phyloP scores from a whole-genome alignment of 2,797 vertebrate species.

The Siniperca undulata region DNA sequence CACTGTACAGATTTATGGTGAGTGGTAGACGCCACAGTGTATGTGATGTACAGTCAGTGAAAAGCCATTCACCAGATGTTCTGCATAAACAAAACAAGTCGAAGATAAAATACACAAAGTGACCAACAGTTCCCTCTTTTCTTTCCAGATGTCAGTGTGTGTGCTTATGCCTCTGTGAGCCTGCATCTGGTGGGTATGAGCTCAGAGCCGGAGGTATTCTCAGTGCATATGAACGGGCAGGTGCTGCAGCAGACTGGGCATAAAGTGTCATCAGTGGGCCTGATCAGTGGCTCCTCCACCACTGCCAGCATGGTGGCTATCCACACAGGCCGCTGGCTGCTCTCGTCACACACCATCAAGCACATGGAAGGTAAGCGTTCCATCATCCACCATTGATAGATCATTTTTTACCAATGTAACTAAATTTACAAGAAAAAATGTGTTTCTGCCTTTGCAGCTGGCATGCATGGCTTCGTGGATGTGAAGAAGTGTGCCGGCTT shows the following conservation, averaged over 20 bases:
- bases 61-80: not conserved
- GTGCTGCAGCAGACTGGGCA: conserved; percentile 88
- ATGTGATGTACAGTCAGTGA: not conserved
- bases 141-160: conserved; percentile 87
- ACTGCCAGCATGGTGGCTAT: conserved; percentile 89
- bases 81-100: not conserved
- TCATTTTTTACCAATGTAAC: not conserved
- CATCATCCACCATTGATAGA: too few relatives aligned
- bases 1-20: not conserved
- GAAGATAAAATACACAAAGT: conserved; percentile 5
- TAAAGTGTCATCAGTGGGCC: conserved; percentile 89
- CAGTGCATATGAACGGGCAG: conserved; percentile 94
- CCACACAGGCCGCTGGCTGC: conserved; percentile 89
- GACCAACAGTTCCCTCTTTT: not conserved
- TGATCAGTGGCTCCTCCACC: conserved; percentile 88
- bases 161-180: conserved; percentile 87
- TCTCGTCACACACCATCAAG: conserved; percentile 90
- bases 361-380: conserved; percentile 90
- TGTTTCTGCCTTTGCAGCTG: conserved; percentile 80
- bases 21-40: not conserved
- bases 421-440: not conserved
- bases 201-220: conserved; percentile 93
- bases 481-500: conserved; percentile 85
- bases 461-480: conserved; percentile 89
- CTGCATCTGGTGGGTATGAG: conserved; percentile 96